These are phyloP conservation scores for Protonibea diacanthus DNA, from an alignment of 2,797 vertebrate species.

Conservation along the genomic window DNA sequence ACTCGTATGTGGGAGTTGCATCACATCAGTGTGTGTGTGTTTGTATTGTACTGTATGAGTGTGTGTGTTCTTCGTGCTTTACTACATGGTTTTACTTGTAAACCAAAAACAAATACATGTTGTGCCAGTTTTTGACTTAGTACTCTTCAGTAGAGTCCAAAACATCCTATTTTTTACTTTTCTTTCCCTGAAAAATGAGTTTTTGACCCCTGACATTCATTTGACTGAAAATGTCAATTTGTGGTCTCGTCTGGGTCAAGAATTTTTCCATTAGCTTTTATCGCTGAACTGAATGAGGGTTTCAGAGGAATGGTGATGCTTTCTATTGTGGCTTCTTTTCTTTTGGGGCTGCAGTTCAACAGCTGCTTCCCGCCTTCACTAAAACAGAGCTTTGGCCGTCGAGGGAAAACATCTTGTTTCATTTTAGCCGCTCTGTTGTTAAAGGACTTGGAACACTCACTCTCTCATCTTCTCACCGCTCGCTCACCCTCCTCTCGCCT, in stretches of 20 bases:
- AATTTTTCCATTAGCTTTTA: slow-evolving; percentile 42
- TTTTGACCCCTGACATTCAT: slow-evolving; percentile 22
- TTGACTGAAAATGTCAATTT: slow-evolving; percentile 26
- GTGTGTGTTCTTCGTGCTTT: slow-evolving; percentile 34
- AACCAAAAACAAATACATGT: slow-evolving; percentile 38
- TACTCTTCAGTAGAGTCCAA: neutral
- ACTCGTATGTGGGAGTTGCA: slow-evolving; percentile 72
- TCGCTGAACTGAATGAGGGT: slow-evolving; percentile 35
- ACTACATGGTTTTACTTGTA: slow-evolving; percentile 36
- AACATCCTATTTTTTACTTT: neutral
- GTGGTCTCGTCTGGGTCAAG: slow-evolving; percentile 31
- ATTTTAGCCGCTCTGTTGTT: slow-evolving; percentile 77
- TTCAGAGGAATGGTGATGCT: slow-evolving; percentile 50
- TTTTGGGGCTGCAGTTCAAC: slow-evolving; percentile 61
- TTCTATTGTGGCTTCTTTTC: slow-evolving; percentile 58
- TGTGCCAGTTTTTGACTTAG: slow-evolving; percentile 6
- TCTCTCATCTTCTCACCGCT: slow-evolving; percentile 56
- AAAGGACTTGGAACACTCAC: slow-evolving; percentile 59
- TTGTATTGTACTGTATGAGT: slow-evolving; percentile 39
- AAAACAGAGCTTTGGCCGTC: slow-evolving; percentile 60
- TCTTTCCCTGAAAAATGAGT: slow-evolving; percentile 6
- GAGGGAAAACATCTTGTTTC: slow-evolving; percentile 82
- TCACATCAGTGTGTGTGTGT: slow-evolving; percentile 54
- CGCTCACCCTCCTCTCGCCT: slow-evolving; percentile 45
- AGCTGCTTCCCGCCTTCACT: slow-evolving; percentile 75